Conservation (phyloP, 2,113 vertebrate genomes). For the Oreochromis spilurus region DNA sequence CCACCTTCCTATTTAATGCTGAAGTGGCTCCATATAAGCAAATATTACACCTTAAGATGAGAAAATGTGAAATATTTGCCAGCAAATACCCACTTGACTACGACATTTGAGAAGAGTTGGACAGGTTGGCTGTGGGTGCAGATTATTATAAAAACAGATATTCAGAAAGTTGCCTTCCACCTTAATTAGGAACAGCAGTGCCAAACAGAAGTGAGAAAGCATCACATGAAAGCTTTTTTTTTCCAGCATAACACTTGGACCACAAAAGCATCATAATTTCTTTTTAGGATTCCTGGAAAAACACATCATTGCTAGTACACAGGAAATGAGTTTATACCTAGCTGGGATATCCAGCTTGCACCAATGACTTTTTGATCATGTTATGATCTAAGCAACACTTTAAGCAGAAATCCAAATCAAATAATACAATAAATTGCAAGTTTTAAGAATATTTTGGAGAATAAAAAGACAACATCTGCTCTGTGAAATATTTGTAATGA, state of each 20-base stretch:
- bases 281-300: background rate
- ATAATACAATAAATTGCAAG: background rate
- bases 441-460: background rate
- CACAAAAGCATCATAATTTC: background rate
- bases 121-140: background rate
- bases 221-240: background rate
- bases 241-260: background rate
- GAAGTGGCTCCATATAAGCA: background rate
- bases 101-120: background rate
- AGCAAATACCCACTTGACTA: conserved; percentile 55
- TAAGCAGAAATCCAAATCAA: background rate
- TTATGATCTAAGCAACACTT: background rate
- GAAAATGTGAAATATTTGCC: conserved; percentile 62
- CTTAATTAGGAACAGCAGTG: background rate
- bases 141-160: background rate
- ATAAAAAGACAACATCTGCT: background rate
- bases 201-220: background rate
- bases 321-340: background rate
- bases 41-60: background rate
- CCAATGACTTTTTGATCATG: background rate
- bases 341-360: background rate
- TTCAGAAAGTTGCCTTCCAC: background rate
- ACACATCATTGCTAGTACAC: background rate
- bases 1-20: background rate
- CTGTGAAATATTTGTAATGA: background rate